These are phyloP conservation scores for Apis cerana DNA, from an alignment of 1,140 invertebrate genomes.

Conservation along the genomic window DNA sequence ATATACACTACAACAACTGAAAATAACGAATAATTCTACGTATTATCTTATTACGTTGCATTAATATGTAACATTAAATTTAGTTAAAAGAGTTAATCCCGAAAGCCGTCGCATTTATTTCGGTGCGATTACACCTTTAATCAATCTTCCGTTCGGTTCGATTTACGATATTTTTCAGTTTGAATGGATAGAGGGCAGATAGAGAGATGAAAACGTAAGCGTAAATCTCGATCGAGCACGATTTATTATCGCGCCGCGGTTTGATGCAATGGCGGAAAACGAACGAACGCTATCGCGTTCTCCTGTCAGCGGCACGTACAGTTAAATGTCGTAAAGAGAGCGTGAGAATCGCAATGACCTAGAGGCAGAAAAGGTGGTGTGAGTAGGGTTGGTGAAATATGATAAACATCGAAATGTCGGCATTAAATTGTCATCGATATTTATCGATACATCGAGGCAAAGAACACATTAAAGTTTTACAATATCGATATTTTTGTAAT, in stretches of 20 bases:
- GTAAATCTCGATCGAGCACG: not conserved
- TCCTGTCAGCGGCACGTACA: not conserved
- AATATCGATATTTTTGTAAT: too few species aligned
- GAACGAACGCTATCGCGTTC: not conserved
- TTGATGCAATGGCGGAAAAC: not conserved
- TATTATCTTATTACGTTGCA: too few species aligned
- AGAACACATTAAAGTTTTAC: too few species aligned
- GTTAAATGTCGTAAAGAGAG: conserved; percentile 52
- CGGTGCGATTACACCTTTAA: too few species aligned
- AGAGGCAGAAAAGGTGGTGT: not conserved
- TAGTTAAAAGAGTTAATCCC: too few species aligned
- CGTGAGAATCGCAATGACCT: conserved; percentile 64
- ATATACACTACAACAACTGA: too few species aligned
- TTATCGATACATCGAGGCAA: too few species aligned
- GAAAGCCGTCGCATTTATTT: too few species aligned
- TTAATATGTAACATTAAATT: too few species aligned
- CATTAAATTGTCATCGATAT: too few species aligned
- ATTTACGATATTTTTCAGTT: not conserved
- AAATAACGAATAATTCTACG: too few species aligned
- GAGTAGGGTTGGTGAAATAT: too few species aligned
- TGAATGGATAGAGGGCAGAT: not conserved
- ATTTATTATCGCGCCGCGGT: conserved; percentile 3
- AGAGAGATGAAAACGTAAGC: not conserved
- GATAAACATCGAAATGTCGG: not conserved
- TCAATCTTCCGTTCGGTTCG: not conserved